Percentiles rank a stretch among this genome's conserved stretches.
Conservation (phyloP, 2,888 invertebrate species). For the Clivina fossor region DNA sequence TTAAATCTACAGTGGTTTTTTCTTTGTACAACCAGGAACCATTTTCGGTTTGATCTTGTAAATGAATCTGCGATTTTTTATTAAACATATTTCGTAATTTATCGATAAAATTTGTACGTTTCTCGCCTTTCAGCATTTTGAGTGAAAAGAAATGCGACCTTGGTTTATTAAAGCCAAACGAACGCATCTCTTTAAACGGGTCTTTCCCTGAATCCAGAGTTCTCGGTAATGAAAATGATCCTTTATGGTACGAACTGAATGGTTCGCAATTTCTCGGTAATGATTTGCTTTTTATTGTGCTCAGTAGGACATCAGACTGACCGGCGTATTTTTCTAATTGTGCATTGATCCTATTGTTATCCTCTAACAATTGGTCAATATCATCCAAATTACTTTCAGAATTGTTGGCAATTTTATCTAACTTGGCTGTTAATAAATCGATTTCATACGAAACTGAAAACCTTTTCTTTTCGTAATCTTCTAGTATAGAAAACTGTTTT, state of each 20-base stretch:
- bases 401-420: conserved; percentile 11
- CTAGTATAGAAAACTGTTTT: conserved; percentile 28
- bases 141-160: conserved; percentile 23
- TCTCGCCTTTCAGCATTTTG: conserved; percentile 25
- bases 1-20: no score
- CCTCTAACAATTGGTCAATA: conserved; percentile 23
- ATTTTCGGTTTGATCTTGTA: conserved; percentile 17
- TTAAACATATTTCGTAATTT: conserved; percentile 29
- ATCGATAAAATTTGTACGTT: conserved; percentile 22
- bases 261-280: conserved; percentile 29
- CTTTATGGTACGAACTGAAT: conserved; percentile 18
- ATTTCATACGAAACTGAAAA: conserved; percentile 16
- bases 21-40: conserved; percentile 24
- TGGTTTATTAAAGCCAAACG: conserved; percentile 24
- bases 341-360: conserved; percentile 29
- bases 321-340: conserved; percentile 27
- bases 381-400: conserved; percentile 6
- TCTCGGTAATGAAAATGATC: conserved; percentile 29
- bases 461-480: conserved; percentile 28
- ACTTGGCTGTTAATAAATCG: conserved; percentile 6
- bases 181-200: conserved; percentile 25
- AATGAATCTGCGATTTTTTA: conserved; percentile 30
- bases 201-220: conserved; percentile 26
- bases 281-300: conserved; percentile 17
- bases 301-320: conserved; percentile 1